Conservation (phyloP, 2,888 invertebrate genomes). For the Standfussiana lucernea region DNA sequence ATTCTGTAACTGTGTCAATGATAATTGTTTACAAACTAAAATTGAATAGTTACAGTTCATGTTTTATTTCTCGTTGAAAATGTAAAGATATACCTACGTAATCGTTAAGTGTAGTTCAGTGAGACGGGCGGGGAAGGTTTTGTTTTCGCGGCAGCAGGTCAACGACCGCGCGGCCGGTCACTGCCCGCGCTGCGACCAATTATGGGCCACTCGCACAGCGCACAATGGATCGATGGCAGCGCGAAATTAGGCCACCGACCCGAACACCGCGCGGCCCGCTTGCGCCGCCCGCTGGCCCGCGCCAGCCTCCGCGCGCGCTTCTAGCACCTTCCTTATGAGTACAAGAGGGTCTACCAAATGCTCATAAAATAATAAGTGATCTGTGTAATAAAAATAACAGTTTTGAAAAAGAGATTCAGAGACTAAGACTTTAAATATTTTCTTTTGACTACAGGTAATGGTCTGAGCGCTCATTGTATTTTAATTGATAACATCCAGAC, state of each 20-base stretch:
- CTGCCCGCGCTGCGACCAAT: conserved; percentile 90
- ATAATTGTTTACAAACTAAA: conserved; percentile 42
- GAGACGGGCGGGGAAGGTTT: conserved; percentile 81
- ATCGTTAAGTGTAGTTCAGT: conserved; percentile 70
- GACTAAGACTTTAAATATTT: conserved; percentile 6
- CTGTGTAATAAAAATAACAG: neutral
- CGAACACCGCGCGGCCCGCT: conserved; percentile 74
- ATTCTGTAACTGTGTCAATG: conserved; percentile 25
- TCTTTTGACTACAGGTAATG: neutral
- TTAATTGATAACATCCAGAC: conserved; percentile 2
- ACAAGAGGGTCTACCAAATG: conserved; percentile 24
- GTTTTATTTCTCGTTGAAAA: neutral
- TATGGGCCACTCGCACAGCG: conserved; percentile 91
- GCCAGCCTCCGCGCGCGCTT: conserved; percentile 69
- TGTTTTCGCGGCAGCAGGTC: conserved; percentile 88
- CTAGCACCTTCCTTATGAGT: conserved; percentile 16
- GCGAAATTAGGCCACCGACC: conserved; percentile 89
- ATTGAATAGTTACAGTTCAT: conserved; percentile 20
- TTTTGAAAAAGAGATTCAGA: neutral
- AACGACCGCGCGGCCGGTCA: conserved; percentile 88
- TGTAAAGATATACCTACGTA: conserved; percentile 54
- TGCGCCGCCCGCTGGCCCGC: conserved; percentile 70
- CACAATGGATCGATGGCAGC: conserved; percentile 91
- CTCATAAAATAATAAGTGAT: conserved; percentile 5
- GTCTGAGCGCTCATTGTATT: neutral